Base-by-base conservation (phyloP, 2,113 vertebrate genomes). In the Myotis yumanensis region DNA sequence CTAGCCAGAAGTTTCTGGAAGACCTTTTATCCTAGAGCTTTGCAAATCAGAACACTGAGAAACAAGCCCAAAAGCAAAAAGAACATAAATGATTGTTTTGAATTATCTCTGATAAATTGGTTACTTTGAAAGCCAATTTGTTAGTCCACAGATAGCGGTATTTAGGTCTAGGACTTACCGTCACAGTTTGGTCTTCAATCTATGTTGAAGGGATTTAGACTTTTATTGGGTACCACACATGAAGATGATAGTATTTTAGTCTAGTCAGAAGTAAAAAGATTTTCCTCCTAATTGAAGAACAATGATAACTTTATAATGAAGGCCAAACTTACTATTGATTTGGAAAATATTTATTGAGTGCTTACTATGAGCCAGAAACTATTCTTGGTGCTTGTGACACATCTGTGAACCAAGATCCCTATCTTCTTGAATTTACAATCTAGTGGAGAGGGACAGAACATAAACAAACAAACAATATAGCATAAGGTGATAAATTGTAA, bases 121-220 rank as follows among this genome's bases (percentile, higher is more conserved):
- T 93, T 94, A 84, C 88, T 98, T 95, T 97, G 51, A 8, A n/a
- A 97, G 79, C 66, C 93, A 79, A 46, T 96, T 93, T 95, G 95
- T 64, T 52, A 86, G 83, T 28, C 76, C 77, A 57, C 8, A 35
- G 69, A 30, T 1, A 62, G 23, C 10, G 25, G 25, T 11, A 4
- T 64, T 46, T 83, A 93, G 64, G 51, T 62, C 43, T 88, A 93
- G 32, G 57, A 79, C 48, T 54, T 93, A 85, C 73, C n/a, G 40
- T 54, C 96, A 95, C 77, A 88, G 90, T 89, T 66, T 68, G 37
- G 79, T 54, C 37, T 35, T 66, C 57, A 73, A 54, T 66, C 81
- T 95, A 22, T 30, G 11, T 52, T 86, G 57, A 66, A 10, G 28
- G 12, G 11, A 43, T 57, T 1, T 32, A 89, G 25, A 80, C 46